phyloP scores from a whole-genome alignment of 2,888 invertebrate genomes.

The Rotaria sp. region DNA sequence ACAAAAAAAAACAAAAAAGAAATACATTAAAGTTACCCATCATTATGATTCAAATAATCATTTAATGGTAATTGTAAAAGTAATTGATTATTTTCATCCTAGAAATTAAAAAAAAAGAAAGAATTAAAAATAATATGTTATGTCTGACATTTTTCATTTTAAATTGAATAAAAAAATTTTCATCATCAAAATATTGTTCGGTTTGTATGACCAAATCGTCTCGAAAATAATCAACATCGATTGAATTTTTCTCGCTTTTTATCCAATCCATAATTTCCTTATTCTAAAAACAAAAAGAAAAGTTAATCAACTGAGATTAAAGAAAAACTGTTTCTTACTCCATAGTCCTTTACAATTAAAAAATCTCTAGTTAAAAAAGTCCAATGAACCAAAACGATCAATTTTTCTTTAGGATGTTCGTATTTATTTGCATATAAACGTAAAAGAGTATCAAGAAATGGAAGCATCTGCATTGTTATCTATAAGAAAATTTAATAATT shows the following conservation, averaged over 20 bases:
- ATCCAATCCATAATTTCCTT: neutral
- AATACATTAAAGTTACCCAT: too few relatives aligned
- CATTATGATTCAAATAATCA: too few relatives aligned
- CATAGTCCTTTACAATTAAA: neutral
- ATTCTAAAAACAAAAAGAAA: neutral
- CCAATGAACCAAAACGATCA: neutral
- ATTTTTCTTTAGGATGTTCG: neutral
- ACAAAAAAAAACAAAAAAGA: too few relatives aligned
- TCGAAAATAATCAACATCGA: neutral
- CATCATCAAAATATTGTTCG: neutral
- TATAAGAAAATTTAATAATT: too few relatives aligned
- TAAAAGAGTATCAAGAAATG: too few relatives aligned
- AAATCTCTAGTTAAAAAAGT: neutral
- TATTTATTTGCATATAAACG: neutral
- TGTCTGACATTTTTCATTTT: neutral
- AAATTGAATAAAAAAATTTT: neutral
- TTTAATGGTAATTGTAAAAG: too few relatives aligned
- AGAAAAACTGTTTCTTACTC: neutral
- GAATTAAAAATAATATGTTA: neutral
- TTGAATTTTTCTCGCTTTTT: neutral
- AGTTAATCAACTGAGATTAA: neutral
- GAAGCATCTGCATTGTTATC: too few relatives aligned
- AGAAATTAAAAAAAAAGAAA: neutral
- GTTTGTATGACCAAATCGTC: neutral
- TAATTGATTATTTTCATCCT: too few relatives aligned